Evolutionary conservation across 2,888 invertebrate genomes (phyloP).

Genomic region (Hanleya hanleyi): DNA sequence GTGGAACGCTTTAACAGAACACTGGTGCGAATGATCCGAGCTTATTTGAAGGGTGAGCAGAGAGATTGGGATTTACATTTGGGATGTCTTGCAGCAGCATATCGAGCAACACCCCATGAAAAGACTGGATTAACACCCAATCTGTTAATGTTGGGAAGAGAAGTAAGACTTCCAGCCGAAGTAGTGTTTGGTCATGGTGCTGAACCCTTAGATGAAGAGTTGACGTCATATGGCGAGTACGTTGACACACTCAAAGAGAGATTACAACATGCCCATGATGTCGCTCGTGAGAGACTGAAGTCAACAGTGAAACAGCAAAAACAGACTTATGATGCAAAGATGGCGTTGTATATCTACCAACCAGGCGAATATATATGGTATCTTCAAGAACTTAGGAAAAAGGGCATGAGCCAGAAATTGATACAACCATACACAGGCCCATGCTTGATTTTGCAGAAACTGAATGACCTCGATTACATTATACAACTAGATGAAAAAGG

Average conservation of each 20-base stretch:
- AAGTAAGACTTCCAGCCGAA: conserved; percentile 32
- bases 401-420: not conserved
- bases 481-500: not conserved
- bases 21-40: conserved; percentile 28
- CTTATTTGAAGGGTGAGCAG: conserved; percentile 23
- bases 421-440: not conserved
- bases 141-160: conserved; percentile 33
- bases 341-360: not conserved
- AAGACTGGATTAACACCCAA: conserved; percentile 35
- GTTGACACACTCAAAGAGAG: not conserved
- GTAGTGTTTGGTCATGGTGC: conserved; percentile 15
- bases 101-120: conserved; percentile 29
- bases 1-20: conserved; percentile 33
- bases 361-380: not conserved
- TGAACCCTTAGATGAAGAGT: not conserved
- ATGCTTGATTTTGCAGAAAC: not conserved
- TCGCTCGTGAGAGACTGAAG: conserved; percentile 19
- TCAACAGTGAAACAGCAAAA: conserved; percentile 13
- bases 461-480: too few species aligned
- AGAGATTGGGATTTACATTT: conserved; percentile 34
- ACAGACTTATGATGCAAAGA: conserved; percentile 18
- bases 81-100: conserved; percentile 32
- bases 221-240: not conserved
- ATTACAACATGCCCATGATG: conserved; percentile 4
- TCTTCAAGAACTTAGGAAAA: not conserved